Percentiles rank a stretch among this genome's conserved stretches.
phyloP scores from a whole-genome alignment of 37 sponge, comb jelly and placozoan genomes.

The Ephydatia muelleri region DNA sequence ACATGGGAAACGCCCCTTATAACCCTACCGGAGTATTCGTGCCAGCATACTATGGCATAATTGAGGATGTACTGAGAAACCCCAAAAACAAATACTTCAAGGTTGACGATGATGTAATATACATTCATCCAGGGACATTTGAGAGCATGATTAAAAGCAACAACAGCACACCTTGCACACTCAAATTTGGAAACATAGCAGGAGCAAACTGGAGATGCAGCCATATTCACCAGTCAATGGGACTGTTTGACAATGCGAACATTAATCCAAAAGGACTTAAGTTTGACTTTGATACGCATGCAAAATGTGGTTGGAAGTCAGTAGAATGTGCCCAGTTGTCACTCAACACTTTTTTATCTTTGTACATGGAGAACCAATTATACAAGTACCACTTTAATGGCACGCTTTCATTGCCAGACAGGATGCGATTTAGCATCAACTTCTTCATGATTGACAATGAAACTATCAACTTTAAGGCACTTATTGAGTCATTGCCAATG shows the following conservation, averaged over 20 bases:
- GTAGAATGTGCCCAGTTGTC: neutral
- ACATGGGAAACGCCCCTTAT: neutral
- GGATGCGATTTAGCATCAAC: constrained; percentile 1
- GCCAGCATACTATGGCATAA: neutral
- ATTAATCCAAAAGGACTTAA: neutral
- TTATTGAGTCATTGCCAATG: neutral
- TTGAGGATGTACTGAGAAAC: neutral
- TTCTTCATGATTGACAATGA: constrained; percentile 4
- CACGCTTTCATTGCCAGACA: neutral
- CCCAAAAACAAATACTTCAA: neutral
- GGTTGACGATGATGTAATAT: constrained; percentile 9
- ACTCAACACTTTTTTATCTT: constrained; percentile 2
- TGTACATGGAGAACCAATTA: neutral
- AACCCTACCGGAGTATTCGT: neutral
- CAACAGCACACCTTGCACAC: neutral
- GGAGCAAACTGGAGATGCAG: constrained; percentile 21
- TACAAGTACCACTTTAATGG: neutral
- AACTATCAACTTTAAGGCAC: neutral
- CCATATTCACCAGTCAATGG: constrained; percentile 4
- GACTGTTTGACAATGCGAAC: neutral
- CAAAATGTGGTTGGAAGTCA: constrained; percentile 7
- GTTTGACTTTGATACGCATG: constrained; percentile 1
- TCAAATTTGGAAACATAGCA: constrained; percentile 2
- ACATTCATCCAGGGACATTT: constrained; percentile 17
- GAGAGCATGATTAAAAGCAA: neutral